Conservation (phyloP, 2,797 vertebrate genomes). For the Rhinella marina region DNA sequence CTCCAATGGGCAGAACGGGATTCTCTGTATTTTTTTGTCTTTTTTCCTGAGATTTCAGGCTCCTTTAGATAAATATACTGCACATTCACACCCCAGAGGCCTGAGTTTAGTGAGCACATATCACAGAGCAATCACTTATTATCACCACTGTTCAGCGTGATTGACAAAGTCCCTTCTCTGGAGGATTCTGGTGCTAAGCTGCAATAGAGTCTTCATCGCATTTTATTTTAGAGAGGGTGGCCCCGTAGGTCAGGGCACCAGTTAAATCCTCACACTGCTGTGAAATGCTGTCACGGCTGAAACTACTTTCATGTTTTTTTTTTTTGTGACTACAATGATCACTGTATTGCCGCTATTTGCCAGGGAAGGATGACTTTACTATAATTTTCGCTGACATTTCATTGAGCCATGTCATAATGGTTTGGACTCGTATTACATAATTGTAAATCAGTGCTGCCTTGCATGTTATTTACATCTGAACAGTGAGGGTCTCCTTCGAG, state of each 20-base stretch:
- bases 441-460: constrained; percentile 57
- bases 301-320: constrained; percentile 59
- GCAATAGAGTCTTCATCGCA: constrained; percentile 62
- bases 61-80: constrained; percentile 60
- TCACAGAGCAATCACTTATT: constrained; percentile 61
- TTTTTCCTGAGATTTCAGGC: constrained; percentile 19
- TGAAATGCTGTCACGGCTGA: constrained; percentile 61
- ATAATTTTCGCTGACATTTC: constrained; percentile 62
- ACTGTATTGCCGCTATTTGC: constrained; percentile 53
- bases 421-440: constrained; percentile 60
- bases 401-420: constrained; percentile 59
- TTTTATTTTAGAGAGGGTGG: constrained; percentile 60
- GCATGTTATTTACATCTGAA: constrained; percentile 60
- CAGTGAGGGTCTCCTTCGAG: constrained; percentile 5
- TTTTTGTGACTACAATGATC: constrained; percentile 60
- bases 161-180: constrained; percentile 62
- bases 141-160: constrained; percentile 59
- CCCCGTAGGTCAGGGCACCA: constrained; percentile 58
- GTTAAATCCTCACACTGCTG: constrained; percentile 55
- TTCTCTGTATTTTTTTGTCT: constrained; percentile 7
- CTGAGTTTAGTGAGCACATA: constrained; percentile 59
- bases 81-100: constrained; percentile 61
- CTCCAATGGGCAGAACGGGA: constrained; percentile 70
- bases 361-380: constrained; percentile 54
- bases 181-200: constrained; percentile 62